Percentiles rank a stretch among this genome's conserved stretches.
Evolutionary conservation across 2,888 invertebrate species (phyloP).

Genomic region (Microplitis deprimator): DNA sequence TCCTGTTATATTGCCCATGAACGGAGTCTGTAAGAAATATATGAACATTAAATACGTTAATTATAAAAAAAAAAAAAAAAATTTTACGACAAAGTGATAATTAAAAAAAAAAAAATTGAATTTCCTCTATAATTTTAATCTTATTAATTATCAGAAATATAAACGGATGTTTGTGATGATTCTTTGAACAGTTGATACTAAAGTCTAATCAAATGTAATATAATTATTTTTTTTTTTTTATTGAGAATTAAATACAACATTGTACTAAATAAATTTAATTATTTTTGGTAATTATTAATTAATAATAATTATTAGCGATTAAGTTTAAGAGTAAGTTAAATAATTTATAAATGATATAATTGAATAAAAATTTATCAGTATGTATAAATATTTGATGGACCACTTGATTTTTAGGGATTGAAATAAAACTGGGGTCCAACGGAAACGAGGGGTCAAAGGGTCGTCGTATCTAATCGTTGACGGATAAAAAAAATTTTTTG

Average conservation of each 20-base stretch:
- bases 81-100: background rate
- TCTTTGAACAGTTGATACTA: constrained; percentile 23
- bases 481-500: constrained; percentile 61
- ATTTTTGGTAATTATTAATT: background rate
- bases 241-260: constrained; percentile 19
- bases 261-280: background rate
- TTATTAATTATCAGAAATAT: constrained; percentile 27
- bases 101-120: constrained; percentile 23
- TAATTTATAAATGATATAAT: background rate
- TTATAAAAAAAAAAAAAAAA: constrained; percentile 35
- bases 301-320: too few species aligned
- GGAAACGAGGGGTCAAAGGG: constrained; percentile 64
- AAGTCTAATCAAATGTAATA: constrained; percentile 26
- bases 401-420: constrained; percentile 54
- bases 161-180: constrained; percentile 52
- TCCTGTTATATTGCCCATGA: constrained; percentile 53
- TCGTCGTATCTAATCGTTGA: constrained; percentile 64
- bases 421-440: constrained; percentile 59
- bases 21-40: constrained; percentile 52
- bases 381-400: constrained; percentile 33
- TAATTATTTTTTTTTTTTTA: constrained; percentile 12
- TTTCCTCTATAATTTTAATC: constrained; percentile 10
- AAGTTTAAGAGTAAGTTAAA: background rate
- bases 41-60: constrained; percentile 34
- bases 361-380: background rate